Conservation (phyloP, 2,797 vertebrate species). For the Pseudotriccus pelzelni region DNA sequence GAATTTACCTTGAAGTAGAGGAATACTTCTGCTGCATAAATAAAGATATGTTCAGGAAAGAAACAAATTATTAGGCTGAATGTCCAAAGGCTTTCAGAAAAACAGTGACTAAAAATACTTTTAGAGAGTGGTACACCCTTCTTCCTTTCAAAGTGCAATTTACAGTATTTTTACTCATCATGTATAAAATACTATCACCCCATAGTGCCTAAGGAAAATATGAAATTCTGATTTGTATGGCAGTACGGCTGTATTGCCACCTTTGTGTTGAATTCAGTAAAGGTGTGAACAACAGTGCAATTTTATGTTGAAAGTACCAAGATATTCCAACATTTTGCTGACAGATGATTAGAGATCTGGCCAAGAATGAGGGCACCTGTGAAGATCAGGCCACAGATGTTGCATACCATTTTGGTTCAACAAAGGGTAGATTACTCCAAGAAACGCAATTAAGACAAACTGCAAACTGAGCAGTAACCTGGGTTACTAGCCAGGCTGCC, state of each 20-base stretch:
- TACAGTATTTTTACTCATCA: not conserved
- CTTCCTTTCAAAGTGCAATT: not conserved
- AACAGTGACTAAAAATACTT: not conserved
- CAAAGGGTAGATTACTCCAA: not conserved
- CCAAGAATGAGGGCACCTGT: not conserved
- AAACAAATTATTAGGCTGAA: constrained; percentile 55
- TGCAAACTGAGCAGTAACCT: not conserved
- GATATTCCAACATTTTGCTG: not conserved
- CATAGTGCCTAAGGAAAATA: not conserved
- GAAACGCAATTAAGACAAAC: not conserved
- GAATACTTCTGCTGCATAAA: constrained; percentile 66
- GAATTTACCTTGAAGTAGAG: constrained; percentile 63
- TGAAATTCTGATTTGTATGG: not conserved
- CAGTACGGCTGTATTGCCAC: not conserved
- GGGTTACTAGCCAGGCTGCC: not conserved
- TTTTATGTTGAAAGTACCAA: not conserved
- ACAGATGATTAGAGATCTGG: not conserved
- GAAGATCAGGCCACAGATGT: not conserved
- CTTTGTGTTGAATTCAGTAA: not conserved
- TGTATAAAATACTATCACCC: not conserved
- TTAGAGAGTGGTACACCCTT: not conserved
- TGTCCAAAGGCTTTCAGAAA: not conserved
- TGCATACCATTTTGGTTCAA: not conserved
- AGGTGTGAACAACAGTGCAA: not conserved
- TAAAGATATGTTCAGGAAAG: constrained; percentile 57